Base-by-base conservation (phyloP, 2,888 invertebrate species). In the Spisula subtruncata region DNA sequence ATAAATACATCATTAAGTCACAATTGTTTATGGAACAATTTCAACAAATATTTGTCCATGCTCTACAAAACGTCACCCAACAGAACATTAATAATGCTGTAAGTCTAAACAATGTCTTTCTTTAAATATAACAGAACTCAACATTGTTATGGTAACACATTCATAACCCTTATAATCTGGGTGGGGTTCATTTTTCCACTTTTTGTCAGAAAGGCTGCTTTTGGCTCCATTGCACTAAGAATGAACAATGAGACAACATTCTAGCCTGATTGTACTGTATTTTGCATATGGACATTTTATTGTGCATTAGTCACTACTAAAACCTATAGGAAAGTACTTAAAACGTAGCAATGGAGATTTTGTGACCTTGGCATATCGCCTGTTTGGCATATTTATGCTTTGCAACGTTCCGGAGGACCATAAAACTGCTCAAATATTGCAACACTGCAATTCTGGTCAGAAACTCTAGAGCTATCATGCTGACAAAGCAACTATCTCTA, bases 1-100 rank as follows among this genome's bases (percentile, higher is more conserved):
- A 84, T 84, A 84, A 84, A 85, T 80, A 25, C 32, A 75, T 35
- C 75, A 86, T 82, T 89, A 82, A 85, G 86, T 89, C 89, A 89
- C 20, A 84, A 84, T 48, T 56, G 66, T 48, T 84, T 60, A 71
- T 71, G 25, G 66, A 66, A 66, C 46, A 66, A 75, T 35, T 32
- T 75, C 35, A 75, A 75, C 75, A 75, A 75, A 75, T 75, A 75
- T 75, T 75, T 75, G 75, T 75, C 75, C 25, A 32, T 32, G 35
- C 14, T 75, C 35, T 35, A 75, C 35, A 32, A 18, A 75, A 75
- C 8, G 18, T 35, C 75, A 35, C 32, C 60, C n/a, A 75, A 75
- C 75, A 75, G 32, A 32, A 75, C 75, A 75, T 75, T 75, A 75
- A 75, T 75, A 35, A 75, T 32, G 35, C 16, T 41, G 2, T 75